These are phyloP conservation scores for Notarius quadriscutis DNA, from an alignment of 2,113 vertebrate species.

Conservation along the genomic window DNA sequence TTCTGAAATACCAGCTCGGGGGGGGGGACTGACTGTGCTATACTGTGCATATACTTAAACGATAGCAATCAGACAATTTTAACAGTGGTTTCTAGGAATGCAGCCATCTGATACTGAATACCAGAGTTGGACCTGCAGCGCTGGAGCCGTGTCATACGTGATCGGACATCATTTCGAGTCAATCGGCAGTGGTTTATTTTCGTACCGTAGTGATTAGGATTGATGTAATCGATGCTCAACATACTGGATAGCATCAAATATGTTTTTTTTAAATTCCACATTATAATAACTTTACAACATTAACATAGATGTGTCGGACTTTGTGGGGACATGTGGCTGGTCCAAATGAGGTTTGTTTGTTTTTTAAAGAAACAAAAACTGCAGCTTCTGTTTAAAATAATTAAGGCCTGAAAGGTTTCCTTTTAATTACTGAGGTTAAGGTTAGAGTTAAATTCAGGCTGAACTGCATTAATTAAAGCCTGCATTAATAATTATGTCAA, in stretches of 20 bases:
- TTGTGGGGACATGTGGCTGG: background rate
- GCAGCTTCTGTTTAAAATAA: background rate
- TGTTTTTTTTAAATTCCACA: background rate
- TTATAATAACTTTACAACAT: background rate
- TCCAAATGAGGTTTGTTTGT: background rate
- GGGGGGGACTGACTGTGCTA: background rate
- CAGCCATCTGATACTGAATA: background rate
- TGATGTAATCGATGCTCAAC: background rate
- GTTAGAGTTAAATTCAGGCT: background rate
- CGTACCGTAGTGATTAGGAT: background rate
- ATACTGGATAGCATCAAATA: background rate
- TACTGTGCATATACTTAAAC: constrained; percentile 42
- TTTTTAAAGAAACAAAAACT: background rate
- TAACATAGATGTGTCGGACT: background rate
- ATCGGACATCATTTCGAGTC: background rate
- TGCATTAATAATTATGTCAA: background rate
- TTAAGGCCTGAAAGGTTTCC: background rate
- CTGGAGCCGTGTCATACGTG: background rate
- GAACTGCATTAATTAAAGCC: background rate
- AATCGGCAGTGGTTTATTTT: background rate
- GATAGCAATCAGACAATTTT: background rate
- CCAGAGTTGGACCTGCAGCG: background rate
- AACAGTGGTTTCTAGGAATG: background rate
- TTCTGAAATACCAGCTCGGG: constrained; percentile 5
- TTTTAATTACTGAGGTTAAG: background rate